Evolutionary conservation across 2,888 invertebrate genomes (phyloP).

Genomic region (Tenodera sinensis): DNA sequence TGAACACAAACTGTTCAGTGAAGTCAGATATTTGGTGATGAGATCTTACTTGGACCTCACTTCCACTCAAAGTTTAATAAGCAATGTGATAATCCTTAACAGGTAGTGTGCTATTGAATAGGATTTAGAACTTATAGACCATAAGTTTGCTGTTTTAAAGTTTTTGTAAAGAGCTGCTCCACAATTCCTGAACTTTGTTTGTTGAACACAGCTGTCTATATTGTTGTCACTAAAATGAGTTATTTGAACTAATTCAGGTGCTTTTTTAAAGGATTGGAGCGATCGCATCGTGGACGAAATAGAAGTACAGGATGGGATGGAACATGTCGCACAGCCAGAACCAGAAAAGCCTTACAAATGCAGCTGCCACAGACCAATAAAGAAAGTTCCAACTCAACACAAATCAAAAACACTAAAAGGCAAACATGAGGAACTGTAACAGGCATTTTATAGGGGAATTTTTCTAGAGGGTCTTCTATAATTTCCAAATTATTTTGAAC

Average conservation of each 20-base stretch:
- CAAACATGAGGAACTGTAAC: background rate
- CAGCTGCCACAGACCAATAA: constrained; percentile 9
- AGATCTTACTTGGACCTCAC: no score
- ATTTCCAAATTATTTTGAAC: background rate
- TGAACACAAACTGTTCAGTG: no score
- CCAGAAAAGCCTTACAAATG: constrained; percentile 10
- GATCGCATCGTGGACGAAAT: constrained; percentile 58
- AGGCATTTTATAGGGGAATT: background rate
- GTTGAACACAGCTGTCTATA: no score
- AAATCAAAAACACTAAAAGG: background rate
- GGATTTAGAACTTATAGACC: no score
- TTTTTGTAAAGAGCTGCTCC: no score
- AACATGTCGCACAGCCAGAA: constrained; percentile 53
- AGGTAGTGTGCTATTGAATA: no score
- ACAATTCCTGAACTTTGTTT: no score
- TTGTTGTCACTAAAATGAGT: no score
- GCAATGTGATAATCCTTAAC: no score
- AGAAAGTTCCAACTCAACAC: background rate
- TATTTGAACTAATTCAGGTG: background rate
- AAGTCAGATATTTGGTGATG: no score
- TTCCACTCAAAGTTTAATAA: no score
- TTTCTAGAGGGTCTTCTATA: background rate
- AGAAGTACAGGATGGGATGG: constrained; percentile 59
- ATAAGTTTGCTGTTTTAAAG: no score
- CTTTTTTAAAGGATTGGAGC: constrained; percentile 65